Evolutionary conservation across 2,797 vertebrate species (phyloP).

Genomic region (Leptoclinus maculatus): DNA sequence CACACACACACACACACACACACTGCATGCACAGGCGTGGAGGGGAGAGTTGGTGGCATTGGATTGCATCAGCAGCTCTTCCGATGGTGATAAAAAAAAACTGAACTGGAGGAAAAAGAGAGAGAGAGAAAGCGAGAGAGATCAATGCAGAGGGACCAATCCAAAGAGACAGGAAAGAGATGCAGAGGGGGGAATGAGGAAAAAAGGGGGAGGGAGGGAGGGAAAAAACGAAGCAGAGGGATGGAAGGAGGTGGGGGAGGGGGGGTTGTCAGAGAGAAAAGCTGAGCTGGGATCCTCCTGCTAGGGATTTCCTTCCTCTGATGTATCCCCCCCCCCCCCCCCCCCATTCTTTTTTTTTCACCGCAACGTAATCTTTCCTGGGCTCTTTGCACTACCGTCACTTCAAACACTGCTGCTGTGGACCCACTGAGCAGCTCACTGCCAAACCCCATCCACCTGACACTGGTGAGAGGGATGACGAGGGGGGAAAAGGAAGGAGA

Average conservation of each 20-base stretch:
- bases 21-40: neutral
- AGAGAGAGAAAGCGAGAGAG: constrained; percentile 5
- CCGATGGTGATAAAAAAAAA: constrained; percentile 30
- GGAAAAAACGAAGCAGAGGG: neutral
- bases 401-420: constrained; percentile 17
- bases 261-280: constrained; percentile 56
- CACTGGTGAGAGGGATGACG: constrained; percentile 34
- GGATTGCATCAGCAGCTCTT: constrained; percentile 65
- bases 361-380: constrained; percentile 62
- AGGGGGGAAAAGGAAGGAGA: neutral
- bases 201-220: neutral
- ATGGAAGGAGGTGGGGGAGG: constrained; percentile 19
- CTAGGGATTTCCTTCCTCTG: constrained; percentile 79
- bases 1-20: constrained; percentile 2
- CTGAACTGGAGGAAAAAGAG: constrained; percentile 18
- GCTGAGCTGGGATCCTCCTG: constrained; percentile 79
- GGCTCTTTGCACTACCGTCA: constrained; percentile 44
- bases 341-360: constrained; percentile 26
- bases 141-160: constrained; percentile 40
- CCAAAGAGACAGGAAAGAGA: constrained; percentile 47
- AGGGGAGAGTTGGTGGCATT: constrained; percentile 21
- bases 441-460: constrained; percentile 46
- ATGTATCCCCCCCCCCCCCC: constrained; percentile 61
- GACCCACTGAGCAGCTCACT: constrained; percentile 19
- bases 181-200: constrained; percentile 22